A percentile compares a stretch with the other conserved stretches of the same genome.
These are phyloP conservation scores for Hippocampus kuda DNA, from an alignment of 2,797 vertebrate species.

Conservation along the genomic window DNA sequence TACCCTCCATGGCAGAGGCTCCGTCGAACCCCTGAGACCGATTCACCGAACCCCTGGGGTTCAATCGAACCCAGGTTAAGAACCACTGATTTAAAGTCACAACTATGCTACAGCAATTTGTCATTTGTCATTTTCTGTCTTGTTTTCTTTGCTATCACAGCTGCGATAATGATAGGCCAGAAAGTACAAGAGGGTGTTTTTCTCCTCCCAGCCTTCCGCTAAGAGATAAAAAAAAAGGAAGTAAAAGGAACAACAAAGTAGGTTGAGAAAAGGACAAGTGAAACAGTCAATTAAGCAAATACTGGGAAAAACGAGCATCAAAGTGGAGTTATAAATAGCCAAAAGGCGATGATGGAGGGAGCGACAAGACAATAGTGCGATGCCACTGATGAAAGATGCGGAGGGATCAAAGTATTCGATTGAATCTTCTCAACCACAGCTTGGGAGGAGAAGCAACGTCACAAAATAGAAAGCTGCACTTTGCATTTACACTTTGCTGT, in stretches of 20 bases:
- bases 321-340: conserved; percentile 7
- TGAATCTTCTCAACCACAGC: neutral
- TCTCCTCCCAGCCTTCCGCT: neutral
- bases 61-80: too few species aligned
- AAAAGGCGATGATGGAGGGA: neutral
- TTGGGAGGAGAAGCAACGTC: neutral
- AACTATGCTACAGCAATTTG: neutral
- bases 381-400: conserved; percentile 1
- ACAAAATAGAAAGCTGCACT: neutral
- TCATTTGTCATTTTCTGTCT: neutral
- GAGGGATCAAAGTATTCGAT: neutral
- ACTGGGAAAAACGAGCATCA: neutral
- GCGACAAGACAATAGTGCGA: neutral
- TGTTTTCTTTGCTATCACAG: neutral
- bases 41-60: too few species aligned
- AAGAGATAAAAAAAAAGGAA: neutral
- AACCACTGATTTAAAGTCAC: too few species aligned
- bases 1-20: too few species aligned
- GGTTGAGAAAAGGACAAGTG: neutral
- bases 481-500: conserved; percentile 1
- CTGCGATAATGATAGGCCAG: neutral
- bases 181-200: neutral
- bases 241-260: neutral
- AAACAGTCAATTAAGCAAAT: conserved; percentile 3
- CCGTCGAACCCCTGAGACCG: too few species aligned